Evolutionary conservation across 2,888 invertebrate species (phyloP).

Genomic region (Lepas anatifera): DNA sequence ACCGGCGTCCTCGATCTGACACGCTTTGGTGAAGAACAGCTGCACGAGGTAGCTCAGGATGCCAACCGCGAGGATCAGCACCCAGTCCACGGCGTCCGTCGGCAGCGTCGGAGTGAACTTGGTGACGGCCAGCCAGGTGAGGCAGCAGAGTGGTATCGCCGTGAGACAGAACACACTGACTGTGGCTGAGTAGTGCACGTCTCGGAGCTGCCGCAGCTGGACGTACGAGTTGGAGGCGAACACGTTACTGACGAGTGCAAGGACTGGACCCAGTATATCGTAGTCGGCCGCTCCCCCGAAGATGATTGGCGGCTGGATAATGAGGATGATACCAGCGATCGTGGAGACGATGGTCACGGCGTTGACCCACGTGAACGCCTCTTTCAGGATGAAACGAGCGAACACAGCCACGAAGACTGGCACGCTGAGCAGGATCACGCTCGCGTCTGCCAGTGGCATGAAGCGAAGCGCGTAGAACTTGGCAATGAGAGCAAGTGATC

Average conservation of each 20-base stretch:
- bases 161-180: no score
- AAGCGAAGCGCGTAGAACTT: conserved; percentile 35
- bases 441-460: conserved; percentile 2
- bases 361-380: neutral
- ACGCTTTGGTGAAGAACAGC: conserved; percentile 68
- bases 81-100: conserved; percentile 9
- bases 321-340: conserved; percentile 42
- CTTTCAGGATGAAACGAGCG: neutral
- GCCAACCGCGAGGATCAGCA: no score
- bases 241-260: conserved; percentile 71
- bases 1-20: conserved; percentile 82
- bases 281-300: conserved; percentile 43
- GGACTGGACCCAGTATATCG: conserved; percentile 50
- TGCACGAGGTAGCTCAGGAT: conserved; percentile 44
- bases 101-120: neutral
- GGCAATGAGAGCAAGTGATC: conserved; percentile 73
- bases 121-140: neutral
- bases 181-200: conserved; percentile 22
- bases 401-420: conserved; percentile 4
- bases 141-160: neutral
- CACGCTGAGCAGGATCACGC: neutral
- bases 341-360: neutral
- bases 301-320: conserved; percentile 72
- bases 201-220: conserved; percentile 23
- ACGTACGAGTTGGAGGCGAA: conserved; percentile 65